Base-by-base conservation (phyloP, 2,113 vertebrate genomes). In the Poicephalus meyeri region DNA sequence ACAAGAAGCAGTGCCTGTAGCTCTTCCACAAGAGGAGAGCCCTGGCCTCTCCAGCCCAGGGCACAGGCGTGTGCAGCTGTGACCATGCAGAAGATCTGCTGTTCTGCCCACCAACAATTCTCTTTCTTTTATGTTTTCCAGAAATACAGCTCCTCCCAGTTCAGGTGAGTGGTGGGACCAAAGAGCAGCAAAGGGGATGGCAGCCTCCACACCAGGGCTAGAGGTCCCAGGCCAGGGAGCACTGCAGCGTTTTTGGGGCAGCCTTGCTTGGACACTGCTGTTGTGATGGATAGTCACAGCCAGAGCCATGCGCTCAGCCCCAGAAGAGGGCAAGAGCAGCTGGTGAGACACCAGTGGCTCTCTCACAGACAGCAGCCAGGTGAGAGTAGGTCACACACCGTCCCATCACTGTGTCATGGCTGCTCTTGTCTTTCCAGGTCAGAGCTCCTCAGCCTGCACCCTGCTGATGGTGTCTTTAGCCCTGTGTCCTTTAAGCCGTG, bases 401-500 rank as follows among this genome's bases (percentile, higher is more conserved):
- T 66, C 47, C 42, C 13, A 19, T 46, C 21, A 35, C 69, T 61
- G 31, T 14, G 24, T 44, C 70, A 58, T 2, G 1, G 69, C 68
- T 77, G n/a, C 50, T 25, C 1, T 0, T 74, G 31, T 86, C 42
- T 55, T 72, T 80, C 47, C 76, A 98, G 98, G 56, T 89, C 97
- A 66, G 97, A 98, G 83, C 94, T 98, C 47, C 97, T 97, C 76
- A 97, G 97, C 88, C 96, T 96, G 37, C 97, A 98, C 47, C 95
- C 89, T 3, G 21, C 95, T 1, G 98, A 98, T 50, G 95, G 94
- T 8, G 25, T 85, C 6, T 99, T 98, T 95, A 98, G 88, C 53
- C 97, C 98, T 0, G 89, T 99, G 52, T 98, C 97, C 86, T 99
- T 99, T 68, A 98, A 98, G 88, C 98, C 98, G 0, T 98, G 98